Conservation (phyloP, 2,113 vertebrate species). For the Neomonachus schauinslandi region DNA sequence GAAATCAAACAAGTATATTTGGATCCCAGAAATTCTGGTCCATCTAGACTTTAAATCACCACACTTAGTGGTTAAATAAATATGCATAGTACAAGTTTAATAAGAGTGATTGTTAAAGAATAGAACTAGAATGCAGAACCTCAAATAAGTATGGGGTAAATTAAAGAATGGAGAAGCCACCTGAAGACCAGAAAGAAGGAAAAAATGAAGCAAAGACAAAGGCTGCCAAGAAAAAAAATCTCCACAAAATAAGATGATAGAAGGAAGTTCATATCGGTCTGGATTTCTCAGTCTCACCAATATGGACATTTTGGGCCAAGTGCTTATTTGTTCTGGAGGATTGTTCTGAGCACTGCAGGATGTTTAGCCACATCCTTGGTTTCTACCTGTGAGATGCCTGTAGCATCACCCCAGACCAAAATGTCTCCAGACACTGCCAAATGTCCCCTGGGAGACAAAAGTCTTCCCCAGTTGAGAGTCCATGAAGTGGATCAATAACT, state of each 20-base stretch:
- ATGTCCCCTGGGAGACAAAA: background rate
- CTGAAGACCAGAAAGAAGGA: background rate
- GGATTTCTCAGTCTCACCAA: background rate
- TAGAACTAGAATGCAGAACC: background rate
- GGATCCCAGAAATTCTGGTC: constrained; percentile 32
- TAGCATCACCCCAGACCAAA: background rate
- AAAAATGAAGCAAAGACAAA: background rate
- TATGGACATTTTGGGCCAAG: background rate
- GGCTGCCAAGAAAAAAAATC: background rate
- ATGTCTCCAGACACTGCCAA: background rate
- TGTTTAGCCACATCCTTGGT: background rate
- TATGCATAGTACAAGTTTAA: background rate
- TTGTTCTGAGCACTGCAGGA: background rate
- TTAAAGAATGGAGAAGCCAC: background rate
- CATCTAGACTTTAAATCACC: background rate
- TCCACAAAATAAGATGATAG: background rate
- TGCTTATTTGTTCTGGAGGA: background rate
- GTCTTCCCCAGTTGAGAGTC: background rate
- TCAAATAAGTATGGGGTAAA: background rate
- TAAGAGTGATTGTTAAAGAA: background rate
- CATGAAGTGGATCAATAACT: background rate
- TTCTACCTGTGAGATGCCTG: background rate
- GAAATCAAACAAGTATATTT: constrained; percentile 27
- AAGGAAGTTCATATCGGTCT: background rate
- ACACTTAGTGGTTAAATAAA: background rate